Conservation (phyloP, 2,888 invertebrate genomes). For the Euphydryas editha region DNA sequence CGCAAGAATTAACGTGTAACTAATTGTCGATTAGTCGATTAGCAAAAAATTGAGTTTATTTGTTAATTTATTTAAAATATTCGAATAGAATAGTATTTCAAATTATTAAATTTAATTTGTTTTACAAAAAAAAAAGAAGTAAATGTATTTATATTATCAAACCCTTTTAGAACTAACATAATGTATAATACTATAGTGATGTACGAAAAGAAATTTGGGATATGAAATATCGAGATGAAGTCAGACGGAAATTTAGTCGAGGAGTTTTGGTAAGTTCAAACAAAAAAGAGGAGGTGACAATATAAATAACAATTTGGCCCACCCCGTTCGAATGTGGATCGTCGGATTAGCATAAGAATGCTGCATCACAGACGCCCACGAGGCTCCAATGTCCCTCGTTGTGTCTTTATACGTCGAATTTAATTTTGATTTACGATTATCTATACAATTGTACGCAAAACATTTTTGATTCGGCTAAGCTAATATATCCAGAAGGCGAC, state of each 20-base stretch:
- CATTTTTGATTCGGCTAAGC: conserved; percentile 51
- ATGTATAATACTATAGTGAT: not conserved
- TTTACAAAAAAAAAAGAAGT: too few species aligned
- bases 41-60: too few species aligned
- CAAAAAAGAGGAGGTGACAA: conserved; percentile 81
- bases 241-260: conserved; percentile 67
- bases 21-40: too few species aligned
- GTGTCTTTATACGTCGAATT: conserved; percentile 81
- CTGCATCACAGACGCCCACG: conserved; percentile 79
- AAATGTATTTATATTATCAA: not conserved
- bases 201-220: conserved; percentile 12
- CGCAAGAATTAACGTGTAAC: not conserved
- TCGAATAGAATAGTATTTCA: too few species aligned
- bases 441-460: conserved; percentile 77
- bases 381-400: conserved; percentile 69
- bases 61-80: too few species aligned
- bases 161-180: too few species aligned
- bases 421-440: conserved; percentile 82
- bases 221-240: conserved; percentile 51
- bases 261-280: conserved; percentile 61
- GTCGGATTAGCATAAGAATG: conserved; percentile 83
- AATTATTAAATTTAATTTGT: too few species aligned
- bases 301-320: conserved; percentile 84
- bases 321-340: conserved; percentile 79
- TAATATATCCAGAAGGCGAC: conserved; percentile 35